Percentiles rank a stretch among this genome's conserved stretches.
Evolutionary conservation across 2,797 vertebrate species (phyloP).

Genomic region (Dicrostonyx torquatus): DNA sequence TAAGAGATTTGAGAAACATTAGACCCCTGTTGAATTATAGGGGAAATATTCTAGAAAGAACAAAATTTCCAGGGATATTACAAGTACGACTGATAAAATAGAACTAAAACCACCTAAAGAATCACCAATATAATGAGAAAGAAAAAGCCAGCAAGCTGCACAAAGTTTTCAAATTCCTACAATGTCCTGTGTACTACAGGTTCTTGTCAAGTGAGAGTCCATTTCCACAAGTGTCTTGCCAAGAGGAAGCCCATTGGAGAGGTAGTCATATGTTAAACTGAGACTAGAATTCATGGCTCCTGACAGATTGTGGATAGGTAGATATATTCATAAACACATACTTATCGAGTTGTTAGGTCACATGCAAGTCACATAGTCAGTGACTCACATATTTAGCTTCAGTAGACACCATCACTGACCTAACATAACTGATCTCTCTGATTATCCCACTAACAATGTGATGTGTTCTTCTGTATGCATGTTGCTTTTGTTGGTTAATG

Average conservation of each 20-base stretch:
- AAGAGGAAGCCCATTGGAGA: background rate
- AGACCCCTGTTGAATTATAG: background rate
- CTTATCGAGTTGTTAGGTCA: background rate
- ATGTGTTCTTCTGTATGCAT: too few species aligned
- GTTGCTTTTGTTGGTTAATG: too few species aligned
- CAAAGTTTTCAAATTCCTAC: background rate
- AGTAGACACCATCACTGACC: background rate
- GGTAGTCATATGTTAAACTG: background rate
- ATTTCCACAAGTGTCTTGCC: background rate
- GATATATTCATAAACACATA: background rate
- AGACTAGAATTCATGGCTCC: background rate
- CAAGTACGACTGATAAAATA: background rate
- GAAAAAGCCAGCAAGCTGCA: background rate
- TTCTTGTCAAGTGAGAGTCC: background rate
- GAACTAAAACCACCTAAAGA: background rate
- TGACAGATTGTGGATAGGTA: background rate
- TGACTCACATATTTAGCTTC: background rate
- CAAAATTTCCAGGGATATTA: background rate
- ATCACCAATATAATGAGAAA: background rate
- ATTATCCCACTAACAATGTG: background rate
- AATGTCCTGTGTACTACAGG: background rate
- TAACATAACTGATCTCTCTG: background rate
- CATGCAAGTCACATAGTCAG: background rate
- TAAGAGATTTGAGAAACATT: background rate
- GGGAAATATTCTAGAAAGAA: background rate